These are phyloP conservation scores for Lagocephalus sceleratus DNA, from an alignment of 2,797 vertebrate genomes.

Conservation along the genomic window DNA sequence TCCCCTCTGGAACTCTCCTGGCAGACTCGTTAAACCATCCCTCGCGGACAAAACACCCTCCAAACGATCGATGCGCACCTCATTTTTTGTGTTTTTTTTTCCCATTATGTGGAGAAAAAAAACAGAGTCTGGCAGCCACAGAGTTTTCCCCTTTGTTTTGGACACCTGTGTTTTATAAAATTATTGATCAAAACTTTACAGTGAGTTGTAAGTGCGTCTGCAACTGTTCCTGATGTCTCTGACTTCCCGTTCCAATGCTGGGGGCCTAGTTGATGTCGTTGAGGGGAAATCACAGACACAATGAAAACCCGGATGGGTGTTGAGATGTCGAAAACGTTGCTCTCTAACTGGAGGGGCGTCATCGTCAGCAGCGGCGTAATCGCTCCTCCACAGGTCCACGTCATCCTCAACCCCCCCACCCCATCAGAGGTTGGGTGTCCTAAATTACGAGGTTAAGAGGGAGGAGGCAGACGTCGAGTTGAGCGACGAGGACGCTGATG, in stretches of 20 bases:
- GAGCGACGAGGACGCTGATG: conserved; percentile 15
- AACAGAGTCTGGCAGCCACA: conserved; percentile 53
- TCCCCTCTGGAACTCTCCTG: conserved; percentile 62
- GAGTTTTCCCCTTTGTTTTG: conserved; percentile 58
- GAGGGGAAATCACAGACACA: neutral
- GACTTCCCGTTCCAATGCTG: too few species aligned
- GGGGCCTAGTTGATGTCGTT: neutral
- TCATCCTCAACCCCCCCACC: conserved; percentile 17
- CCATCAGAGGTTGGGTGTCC: conserved; percentile 35
- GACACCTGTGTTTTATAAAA: conserved; percentile 43
- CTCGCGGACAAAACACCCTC: conserved; percentile 68
- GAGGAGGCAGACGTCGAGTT: conserved; percentile 26
- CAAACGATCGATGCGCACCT: conserved; percentile 72
- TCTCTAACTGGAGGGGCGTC: conserved; percentile 1
- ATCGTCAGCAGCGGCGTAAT: conserved; percentile 36
- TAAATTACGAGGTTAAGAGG: conserved; percentile 21
- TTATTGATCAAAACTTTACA: conserved; percentile 62
- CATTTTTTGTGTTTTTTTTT: conserved; percentile 63
- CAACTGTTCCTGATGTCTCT: too few species aligned
- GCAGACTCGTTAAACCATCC: conserved; percentile 78
- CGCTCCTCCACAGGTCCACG: conserved; percentile 23
- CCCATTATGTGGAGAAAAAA: conserved; percentile 61
- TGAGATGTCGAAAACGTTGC: conserved; percentile 2
- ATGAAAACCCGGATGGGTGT: conserved; percentile 1
- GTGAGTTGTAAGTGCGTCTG: conserved; percentile 38